These are phyloP conservation scores for Centrocercus urophasianus DNA, from an alignment of 2,113 vertebrate genomes.

Conservation along the genomic window DNA sequence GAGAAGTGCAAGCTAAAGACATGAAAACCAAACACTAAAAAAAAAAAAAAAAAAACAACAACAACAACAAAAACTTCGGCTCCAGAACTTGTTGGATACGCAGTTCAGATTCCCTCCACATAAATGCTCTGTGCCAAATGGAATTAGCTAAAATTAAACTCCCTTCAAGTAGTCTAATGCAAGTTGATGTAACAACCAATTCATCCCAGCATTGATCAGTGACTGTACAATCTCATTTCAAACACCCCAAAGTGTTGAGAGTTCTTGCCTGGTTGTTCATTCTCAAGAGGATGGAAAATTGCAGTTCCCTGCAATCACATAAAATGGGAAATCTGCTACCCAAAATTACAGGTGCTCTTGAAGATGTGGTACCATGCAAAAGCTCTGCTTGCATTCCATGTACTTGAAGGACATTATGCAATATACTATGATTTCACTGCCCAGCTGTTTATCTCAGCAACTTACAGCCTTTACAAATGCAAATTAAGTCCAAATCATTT, in stretches of 20 bases:
- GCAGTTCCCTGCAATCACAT: background rate
- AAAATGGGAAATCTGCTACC: background rate
- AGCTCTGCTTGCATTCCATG: background rate
- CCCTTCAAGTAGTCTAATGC: background rate
- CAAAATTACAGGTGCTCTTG: background rate
- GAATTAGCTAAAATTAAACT: slow-evolving; percentile 20
- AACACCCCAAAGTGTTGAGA: background rate
- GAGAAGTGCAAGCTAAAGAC: background rate
- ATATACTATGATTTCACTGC: background rate
- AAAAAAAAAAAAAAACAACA: background rate
- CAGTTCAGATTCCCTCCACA: background rate
- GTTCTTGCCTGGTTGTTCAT: background rate
- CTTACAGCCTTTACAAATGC: background rate
- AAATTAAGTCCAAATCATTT: slow-evolving; percentile 1
- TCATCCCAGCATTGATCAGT: background rate
- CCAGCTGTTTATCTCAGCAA: background rate
- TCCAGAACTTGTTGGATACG: background rate
- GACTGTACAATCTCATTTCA: background rate
- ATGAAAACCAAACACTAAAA: background rate
- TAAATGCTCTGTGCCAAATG: background rate
- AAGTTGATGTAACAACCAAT: slow-evolving; percentile 12
- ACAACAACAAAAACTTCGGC: background rate
- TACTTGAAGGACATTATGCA: background rate
- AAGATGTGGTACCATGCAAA: background rate
- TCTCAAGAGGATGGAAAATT: background rate